A percentile compares a stretch with the other conserved stretches of the same genome.
Evolutionary conservation across 2,888 invertebrate species (phyloP).

Genomic region (Apotomis turbidana): DNA sequence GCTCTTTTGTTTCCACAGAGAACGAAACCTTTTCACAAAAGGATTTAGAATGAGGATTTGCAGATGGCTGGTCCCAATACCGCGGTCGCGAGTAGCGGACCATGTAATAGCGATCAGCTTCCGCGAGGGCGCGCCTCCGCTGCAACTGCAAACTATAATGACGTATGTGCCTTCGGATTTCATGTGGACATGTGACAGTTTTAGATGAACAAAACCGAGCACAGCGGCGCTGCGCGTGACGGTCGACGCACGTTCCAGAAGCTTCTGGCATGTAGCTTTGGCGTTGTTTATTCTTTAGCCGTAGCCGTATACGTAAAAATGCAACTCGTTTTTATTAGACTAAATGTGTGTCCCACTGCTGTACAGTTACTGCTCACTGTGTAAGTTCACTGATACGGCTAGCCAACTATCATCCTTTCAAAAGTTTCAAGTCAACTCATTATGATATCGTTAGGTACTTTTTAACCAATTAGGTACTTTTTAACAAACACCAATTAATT

Average conservation of each 20-base stretch:
- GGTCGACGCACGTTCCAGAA: conserved; percentile 38
- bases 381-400: no score
- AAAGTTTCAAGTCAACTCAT: no score
- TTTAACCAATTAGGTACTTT: no score
- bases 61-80: conserved; percentile 45
- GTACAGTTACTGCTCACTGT: no score
- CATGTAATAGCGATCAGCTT: conserved; percentile 71
- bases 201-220: neutral
- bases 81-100: conserved; percentile 59
- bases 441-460: no score
- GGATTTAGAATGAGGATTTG: conserved; percentile 39
- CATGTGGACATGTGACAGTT: conserved; percentile 12
- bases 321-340: no score
- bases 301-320: neutral
- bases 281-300: conserved; percentile 1
- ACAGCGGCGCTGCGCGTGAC: conserved; percentile 56
- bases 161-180: neutral
- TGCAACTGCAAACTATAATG: conserved; percentile 38
- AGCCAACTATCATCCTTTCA: no score
- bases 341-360: no score
- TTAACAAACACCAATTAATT: no score
- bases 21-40: conserved; percentile 24
- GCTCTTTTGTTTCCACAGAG: conserved; percentile 16
- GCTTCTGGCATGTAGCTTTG: conserved; percentile 21
- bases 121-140: conserved; percentile 73